Conservation (phyloP, 2,113 vertebrate genomes). For the Pithys albifrons region DNA sequence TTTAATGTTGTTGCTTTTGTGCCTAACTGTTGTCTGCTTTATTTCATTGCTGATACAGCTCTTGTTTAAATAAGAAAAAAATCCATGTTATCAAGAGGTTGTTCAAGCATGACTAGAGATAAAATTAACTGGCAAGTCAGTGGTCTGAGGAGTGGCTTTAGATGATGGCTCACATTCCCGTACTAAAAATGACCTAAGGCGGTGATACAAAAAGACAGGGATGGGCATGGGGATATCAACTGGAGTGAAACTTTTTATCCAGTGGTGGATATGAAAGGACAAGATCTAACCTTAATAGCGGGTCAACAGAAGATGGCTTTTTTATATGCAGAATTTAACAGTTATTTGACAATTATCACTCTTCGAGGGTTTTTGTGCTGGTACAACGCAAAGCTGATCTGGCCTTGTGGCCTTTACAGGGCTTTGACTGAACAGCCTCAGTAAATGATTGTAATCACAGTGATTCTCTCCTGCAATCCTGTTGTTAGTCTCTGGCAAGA, state of each 20-base stretch:
- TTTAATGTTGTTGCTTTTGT: neutral
- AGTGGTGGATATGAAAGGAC: neutral
- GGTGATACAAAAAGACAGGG: neutral
- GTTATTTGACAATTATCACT: neutral
- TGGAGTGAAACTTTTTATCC: neutral
- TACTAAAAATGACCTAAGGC: neutral
- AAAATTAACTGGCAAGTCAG: slow-evolving; percentile 15
- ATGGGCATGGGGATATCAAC: neutral
- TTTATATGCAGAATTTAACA: neutral
- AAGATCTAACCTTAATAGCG: neutral
- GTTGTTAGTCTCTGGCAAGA: neutral
- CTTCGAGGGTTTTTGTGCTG: neutral
- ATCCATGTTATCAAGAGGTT: slow-evolving; percentile 3
- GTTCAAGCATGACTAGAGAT: slow-evolving; percentile 19
- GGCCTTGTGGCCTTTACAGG: neutral
- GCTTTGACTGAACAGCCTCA: neutral
- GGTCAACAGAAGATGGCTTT: neutral
- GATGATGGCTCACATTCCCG: neutral
- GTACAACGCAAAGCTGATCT: neutral
- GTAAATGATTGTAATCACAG: neutral
- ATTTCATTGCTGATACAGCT: neutral
- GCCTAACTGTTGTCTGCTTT: neutral
- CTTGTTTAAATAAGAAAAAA: slow-evolving; percentile 2
- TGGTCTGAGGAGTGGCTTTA: neutral
- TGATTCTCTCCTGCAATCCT: neutral